A percentile compares a stretch with the other conserved stretches of the same genome.
These are phyloP conservation scores for Semnornis frantzii DNA, from an alignment of 2,113 vertebrate genomes.

Conservation along the genomic window DNA sequence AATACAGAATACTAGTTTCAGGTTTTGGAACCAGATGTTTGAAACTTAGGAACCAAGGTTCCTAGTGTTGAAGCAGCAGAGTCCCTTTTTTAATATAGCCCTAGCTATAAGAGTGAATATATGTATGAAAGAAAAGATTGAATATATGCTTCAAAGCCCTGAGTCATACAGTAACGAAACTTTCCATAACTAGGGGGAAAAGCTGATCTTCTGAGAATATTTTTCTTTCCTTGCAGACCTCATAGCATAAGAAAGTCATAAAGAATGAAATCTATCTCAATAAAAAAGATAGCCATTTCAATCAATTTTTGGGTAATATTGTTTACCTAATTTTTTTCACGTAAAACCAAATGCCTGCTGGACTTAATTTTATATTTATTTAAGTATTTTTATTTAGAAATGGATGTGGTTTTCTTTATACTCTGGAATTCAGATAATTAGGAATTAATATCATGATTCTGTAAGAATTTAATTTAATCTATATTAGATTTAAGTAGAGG, in stretches of 20 bases:
- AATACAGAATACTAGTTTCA: background rate
- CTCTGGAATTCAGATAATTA: background rate
- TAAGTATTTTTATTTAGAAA: background rate
- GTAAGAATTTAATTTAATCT: background rate
- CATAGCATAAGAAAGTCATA: background rate
- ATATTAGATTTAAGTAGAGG: background rate
- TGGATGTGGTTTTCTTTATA: background rate
- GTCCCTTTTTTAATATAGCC: background rate
- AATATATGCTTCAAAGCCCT: slow-evolving; percentile 7
- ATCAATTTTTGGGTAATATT: background rate
- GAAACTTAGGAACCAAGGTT: background rate
- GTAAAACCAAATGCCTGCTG: background rate
- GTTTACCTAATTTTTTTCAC: background rate
- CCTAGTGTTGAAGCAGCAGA: background rate
- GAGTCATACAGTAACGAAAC: background rate
- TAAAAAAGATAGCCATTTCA: background rate
- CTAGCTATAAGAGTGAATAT: background rate
- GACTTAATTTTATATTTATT: background rate
- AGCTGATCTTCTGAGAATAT: background rate
- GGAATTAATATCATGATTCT: background rate
- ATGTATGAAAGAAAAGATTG: background rate
- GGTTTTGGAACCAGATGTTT: background rate
- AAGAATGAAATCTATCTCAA: background rate
- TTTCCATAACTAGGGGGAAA: background rate
- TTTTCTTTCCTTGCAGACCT: background rate